Conservation (phyloP, 1,140 invertebrate genomes). For the Drosophila willistoni region DNA sequence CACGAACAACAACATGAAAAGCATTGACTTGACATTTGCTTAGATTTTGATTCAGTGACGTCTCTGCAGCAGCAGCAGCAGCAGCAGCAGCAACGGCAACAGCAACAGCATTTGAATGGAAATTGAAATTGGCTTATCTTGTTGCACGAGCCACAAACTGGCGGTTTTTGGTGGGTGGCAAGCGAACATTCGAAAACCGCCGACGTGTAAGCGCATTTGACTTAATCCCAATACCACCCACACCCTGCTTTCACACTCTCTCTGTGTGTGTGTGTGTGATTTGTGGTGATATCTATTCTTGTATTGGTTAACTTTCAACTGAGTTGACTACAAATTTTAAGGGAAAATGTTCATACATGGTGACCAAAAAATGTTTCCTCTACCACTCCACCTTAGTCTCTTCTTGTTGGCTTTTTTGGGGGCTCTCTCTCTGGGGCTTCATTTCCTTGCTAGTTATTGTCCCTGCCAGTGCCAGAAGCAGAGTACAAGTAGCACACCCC, state of each 20-base stretch:
- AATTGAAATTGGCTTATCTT: conserved; percentile 79
- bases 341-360: conserved; percentile 37
- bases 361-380: conserved; percentile 11
- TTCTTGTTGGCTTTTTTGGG: background rate
- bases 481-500: conserved; percentile 18
- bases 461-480: conserved; percentile 42
- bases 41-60: conserved; percentile 68
- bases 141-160: conserved; percentile 60
- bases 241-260: background rate
- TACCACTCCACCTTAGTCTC: background rate
- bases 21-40: conserved; percentile 55
- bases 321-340: conserved; percentile 35
- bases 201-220: conserved; percentile 54
- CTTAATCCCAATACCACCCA: background rate
- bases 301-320: conserved; percentile 42
- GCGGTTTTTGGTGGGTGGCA: conserved; percentile 43
- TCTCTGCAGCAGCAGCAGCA: conserved; percentile 38
- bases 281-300: conserved; percentile 32
- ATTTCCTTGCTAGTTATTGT: conserved; percentile 32
- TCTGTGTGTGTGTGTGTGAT: conserved; percentile 8
- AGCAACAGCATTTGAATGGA: conserved; percentile 67
- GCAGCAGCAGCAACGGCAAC: too few species aligned
- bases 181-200: conserved; percentile 36
- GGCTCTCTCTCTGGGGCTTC: conserved; percentile 21
- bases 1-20: conserved; percentile 21